Conservation (phyloP, 2,797 vertebrate genomes). For the Leucoraja ocellata region DNA sequence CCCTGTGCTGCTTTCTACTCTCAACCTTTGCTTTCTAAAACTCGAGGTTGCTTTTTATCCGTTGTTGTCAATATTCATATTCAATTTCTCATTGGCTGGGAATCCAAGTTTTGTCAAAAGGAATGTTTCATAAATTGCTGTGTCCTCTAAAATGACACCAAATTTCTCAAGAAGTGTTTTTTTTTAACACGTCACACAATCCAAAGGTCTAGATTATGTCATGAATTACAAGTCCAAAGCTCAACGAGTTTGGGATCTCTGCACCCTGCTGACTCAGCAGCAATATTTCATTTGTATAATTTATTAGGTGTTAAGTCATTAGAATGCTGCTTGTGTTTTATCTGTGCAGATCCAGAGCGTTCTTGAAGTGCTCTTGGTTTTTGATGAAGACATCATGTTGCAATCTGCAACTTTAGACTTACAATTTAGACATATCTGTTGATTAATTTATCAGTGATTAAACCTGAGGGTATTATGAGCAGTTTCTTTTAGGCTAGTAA, state of each 20-base stretch:
- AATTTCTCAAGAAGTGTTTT: background rate
- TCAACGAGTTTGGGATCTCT: background rate
- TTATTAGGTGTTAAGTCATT: background rate
- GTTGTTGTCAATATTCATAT: background rate
- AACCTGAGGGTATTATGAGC: conserved; percentile 38
- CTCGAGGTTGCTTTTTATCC: background rate
- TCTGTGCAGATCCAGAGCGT: background rate
- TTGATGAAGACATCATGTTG: background rate
- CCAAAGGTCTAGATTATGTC: conserved; percentile 5
- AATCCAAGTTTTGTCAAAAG: background rate
- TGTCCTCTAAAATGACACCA: background rate
- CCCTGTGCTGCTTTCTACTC: no score
- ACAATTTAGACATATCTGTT: background rate
- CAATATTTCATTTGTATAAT: background rate
- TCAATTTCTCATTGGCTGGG: background rate
- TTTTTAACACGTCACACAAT: background rate
- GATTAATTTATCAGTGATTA: conserved; percentile 38
- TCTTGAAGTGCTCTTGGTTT: background rate
- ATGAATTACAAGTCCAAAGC: conserved; percentile 7
- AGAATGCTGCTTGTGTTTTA: background rate
- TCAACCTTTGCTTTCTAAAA: background rate
- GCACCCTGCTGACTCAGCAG: background rate
- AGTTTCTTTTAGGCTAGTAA: background rate
- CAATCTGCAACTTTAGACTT: background rate
- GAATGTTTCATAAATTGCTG: background rate